phyloP scores from a whole-genome alignment of 23 tunicate genomes.

The Trididemnum nubilum region DNA sequence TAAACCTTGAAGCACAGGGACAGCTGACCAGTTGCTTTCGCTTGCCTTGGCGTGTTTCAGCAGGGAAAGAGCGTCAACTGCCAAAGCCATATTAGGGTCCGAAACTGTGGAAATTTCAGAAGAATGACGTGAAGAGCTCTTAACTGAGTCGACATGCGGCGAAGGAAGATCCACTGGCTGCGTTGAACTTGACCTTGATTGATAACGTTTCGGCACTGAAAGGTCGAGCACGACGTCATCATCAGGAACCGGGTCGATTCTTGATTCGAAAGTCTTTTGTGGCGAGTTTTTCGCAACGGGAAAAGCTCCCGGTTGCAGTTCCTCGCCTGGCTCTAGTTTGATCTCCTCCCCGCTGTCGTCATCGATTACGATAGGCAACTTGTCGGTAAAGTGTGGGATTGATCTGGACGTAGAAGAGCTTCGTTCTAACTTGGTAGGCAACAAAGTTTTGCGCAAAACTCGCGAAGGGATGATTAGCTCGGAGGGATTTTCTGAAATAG shows the following conservation, averaged over 20 bases:
- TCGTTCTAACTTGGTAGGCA: neutral
- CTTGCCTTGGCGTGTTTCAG: constrained; percentile 5
- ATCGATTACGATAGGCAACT: neutral
- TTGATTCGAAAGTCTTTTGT: neutral
- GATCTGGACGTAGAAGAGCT: neutral
- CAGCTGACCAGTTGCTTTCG: neutral
- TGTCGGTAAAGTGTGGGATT: neutral
- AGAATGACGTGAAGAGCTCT: constrained; percentile 6
- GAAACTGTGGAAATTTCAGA: constrained; percentile 1
- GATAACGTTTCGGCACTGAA: constrained; percentile 5
- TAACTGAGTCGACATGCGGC: neutral
- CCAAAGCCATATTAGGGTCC: constrained; percentile 17
- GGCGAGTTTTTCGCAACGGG: neutral
- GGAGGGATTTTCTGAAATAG: neutral
- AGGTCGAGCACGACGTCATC: constrained; percentile 34
- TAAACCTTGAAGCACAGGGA: neutral
- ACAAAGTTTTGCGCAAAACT: constrained; percentile 5
- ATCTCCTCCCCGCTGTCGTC: neutral
- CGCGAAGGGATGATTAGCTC: neutral
- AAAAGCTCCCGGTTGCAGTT: neutral
- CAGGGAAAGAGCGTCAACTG: constrained; percentile 7
- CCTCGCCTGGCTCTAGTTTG: neutral
- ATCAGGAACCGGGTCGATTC: neutral
- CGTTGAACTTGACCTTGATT: constrained; percentile 2
- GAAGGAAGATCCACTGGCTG: neutral